Conservation (phyloP, 2,797 vertebrate species). For the Coregonus sp. region DNA sequence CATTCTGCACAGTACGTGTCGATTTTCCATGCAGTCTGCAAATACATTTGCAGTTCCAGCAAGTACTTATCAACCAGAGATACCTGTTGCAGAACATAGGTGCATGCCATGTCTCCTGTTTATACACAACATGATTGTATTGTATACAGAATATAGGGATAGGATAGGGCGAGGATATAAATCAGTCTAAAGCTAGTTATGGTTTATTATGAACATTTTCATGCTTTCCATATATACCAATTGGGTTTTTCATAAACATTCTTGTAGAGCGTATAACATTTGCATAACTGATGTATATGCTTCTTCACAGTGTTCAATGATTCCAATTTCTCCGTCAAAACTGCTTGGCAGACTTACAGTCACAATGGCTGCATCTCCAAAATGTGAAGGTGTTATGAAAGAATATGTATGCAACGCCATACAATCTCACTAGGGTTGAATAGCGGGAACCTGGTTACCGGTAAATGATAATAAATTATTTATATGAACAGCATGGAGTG, state of each 20-base stretch:
- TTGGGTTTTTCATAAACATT: not conserved
- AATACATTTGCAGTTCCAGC: not conserved
- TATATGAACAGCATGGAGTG: too few species aligned
- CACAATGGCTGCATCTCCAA: too few species aligned
- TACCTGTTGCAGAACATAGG: not conserved
- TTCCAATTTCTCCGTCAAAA: conserved; percentile 34
- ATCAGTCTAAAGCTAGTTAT: conserved; percentile 26
- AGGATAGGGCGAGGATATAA: conserved; percentile 1
- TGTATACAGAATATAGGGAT: conserved; percentile 20
- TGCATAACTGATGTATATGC: conserved; percentile 31
- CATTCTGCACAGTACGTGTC: not conserved
- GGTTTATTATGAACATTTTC: conserved; percentile 40
- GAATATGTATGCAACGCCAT: too few species aligned
- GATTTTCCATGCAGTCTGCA: not conserved
- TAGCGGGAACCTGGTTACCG: too few species aligned
- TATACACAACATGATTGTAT: conserved; percentile 24
- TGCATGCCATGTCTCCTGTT: conserved; percentile 3
- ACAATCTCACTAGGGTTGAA: too few species aligned
- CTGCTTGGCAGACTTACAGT: too few species aligned
- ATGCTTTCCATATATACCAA: not conserved
- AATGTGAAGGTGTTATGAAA: too few species aligned
- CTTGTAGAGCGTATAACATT: not conserved
- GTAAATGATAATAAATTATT: too few species aligned
- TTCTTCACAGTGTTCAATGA: conserved; percentile 42
- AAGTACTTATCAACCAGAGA: not conserved